Evolutionary conservation across 2,113 vertebrate genomes (phyloP).

Genomic region (Columbina picui): DNA sequence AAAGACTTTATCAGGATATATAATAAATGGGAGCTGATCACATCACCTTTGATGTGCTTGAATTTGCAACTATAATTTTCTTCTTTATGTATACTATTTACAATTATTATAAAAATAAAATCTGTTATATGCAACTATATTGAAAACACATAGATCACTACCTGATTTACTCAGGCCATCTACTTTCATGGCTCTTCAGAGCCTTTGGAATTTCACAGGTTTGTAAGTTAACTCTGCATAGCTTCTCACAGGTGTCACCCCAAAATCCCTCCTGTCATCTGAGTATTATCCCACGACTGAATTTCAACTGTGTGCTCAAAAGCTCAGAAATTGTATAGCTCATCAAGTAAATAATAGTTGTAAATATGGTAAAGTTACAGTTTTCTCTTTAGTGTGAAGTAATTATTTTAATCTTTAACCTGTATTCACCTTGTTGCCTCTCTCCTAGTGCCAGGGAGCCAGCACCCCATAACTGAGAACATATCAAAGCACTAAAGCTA

Average conservation of each 20-base stretch:
- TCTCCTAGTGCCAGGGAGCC: background rate
- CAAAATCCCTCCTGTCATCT: background rate
- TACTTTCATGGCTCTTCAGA: background rate
- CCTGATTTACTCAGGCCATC: background rate
- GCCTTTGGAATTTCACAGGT: background rate
- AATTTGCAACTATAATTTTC: slow-evolving; percentile 47
- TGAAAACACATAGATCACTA: background rate
- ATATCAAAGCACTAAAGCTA: background rate
- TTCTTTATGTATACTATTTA: slow-evolving; percentile 29
- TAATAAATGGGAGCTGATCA: slow-evolving; percentile 36
- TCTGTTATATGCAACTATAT: background rate
- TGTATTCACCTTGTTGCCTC: background rate
- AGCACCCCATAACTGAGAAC: background rate
- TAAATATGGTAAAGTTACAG: background rate
- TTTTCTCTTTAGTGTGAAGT: background rate
- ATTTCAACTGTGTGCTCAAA: background rate
- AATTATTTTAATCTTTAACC: background rate
- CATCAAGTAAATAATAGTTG: background rate
- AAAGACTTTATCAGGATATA: slow-evolving; percentile 1
- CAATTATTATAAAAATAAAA: slow-evolving; percentile 16
- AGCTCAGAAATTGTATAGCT: background rate
- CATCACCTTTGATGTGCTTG: slow-evolving; percentile 13
- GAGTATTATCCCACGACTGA: background rate
- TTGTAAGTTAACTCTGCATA: background rate
- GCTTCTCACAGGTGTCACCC: background rate